phyloP scores from a whole-genome alignment of 1,140 invertebrate genomes.

The Maniola jurtina region DNA sequence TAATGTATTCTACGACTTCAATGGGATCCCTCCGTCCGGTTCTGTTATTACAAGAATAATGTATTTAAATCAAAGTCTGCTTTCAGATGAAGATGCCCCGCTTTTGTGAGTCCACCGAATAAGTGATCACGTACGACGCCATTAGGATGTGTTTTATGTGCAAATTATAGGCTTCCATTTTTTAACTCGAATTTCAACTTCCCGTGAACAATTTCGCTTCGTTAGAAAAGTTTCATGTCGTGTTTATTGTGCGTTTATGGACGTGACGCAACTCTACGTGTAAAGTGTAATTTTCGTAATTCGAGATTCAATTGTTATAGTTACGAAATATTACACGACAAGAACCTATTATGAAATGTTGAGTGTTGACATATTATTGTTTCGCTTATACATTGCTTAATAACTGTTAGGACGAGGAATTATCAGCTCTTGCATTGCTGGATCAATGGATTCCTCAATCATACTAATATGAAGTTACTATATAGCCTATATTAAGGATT shows the following conservation, averaged over 20 bases:
- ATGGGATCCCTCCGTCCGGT: constrained; percentile 71
- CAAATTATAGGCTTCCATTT: constrained; percentile 76
- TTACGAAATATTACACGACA: too few species aligned
- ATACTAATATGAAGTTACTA: too few species aligned
- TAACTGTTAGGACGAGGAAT: too few species aligned
- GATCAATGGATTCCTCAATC: too few species aligned
- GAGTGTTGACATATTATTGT: too few species aligned
- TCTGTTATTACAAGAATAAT: constrained; percentile 77
- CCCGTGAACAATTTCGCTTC: constrained; percentile 64
- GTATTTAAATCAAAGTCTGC: constrained; percentile 77
- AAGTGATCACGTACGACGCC: constrained; percentile 74
- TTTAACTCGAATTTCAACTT: constrained; percentile 61
- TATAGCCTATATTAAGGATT: too few species aligned
- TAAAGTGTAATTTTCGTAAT: background rate
- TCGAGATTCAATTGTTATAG: background rate
- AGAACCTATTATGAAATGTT: too few species aligned
- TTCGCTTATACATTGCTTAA: too few species aligned
- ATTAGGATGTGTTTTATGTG: constrained; percentile 78
- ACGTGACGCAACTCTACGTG: constrained; percentile 10
- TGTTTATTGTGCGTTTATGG: constrained; percentile 36
- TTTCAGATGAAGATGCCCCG: constrained; percentile 73
- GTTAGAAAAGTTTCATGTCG: constrained; percentile 59
- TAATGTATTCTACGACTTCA: constrained; percentile 77
- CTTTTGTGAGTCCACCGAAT: constrained; percentile 67
- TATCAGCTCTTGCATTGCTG: too few species aligned